A percentile compares a stretch with the other conserved stretches of the same genome.
Conservation (phyloP, 2,797 vertebrate species). For the Arctocebus calabarensis region DNA sequence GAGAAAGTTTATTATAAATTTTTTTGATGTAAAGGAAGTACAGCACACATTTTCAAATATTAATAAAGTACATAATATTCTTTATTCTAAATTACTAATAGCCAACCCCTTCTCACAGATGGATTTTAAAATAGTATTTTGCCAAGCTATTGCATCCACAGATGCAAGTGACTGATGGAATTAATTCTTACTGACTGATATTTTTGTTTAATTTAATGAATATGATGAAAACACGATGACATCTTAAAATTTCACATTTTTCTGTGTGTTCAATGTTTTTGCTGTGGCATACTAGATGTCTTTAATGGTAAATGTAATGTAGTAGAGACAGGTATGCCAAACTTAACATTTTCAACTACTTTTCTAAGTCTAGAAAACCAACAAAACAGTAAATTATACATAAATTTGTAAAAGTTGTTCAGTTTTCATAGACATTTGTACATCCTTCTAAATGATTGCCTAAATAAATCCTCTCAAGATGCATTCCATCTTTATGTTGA, state of each 20-base stretch:
- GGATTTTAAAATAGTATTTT: background rate
- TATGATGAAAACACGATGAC: background rate
- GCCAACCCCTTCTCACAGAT: background rate
- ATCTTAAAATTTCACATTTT: background rate
- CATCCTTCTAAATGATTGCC: slow-evolving; percentile 76
- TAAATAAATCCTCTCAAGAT: slow-evolving; percentile 76
- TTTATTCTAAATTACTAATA: background rate
- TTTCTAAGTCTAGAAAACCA: background rate
- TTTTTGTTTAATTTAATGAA: background rate
- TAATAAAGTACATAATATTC: background rate
- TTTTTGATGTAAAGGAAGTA: background rate
- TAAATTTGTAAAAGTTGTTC: background rate
- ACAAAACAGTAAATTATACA: background rate
- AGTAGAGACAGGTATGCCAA: background rate
- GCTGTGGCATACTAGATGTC: background rate
- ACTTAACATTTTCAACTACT: background rate
- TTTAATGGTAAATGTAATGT: background rate
- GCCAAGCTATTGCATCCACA: background rate
- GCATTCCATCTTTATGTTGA: slow-evolving; percentile 75
- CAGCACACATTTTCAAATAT: background rate
- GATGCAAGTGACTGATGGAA: background rate
- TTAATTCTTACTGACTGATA: background rate
- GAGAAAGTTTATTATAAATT: background rate
- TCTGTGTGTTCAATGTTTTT: background rate
- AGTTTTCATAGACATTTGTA: background rate